Base-by-base conservation (phyloP, 2,113 vertebrate species). In the Apaloderma vittatum region DNA sequence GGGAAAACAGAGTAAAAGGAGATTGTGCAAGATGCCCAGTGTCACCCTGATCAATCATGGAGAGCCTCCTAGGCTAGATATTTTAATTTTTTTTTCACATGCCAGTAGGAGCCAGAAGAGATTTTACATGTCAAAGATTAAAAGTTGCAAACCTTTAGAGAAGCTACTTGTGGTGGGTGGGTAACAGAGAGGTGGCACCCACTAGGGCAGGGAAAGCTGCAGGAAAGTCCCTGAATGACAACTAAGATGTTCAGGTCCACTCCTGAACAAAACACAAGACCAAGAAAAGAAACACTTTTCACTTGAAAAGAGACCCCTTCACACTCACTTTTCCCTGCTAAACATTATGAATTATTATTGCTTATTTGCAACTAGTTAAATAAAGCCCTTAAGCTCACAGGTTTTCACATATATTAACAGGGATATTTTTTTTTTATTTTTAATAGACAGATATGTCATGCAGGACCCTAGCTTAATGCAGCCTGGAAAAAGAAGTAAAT, bases 71-170 rank as follows among this genome's bases (percentile, higher is more conserved):
- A 61, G 54, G 67, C 36, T 23, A 74, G 63, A 58, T 26, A 23
- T 70, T 30, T 55, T 32, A 8, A 4, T 45, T 67, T 34, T 51
- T 40, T 66, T 37, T 46, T 72, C 5, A 16, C 67, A 67, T 37
- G 29, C 29, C 15, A 0, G 32, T 46, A 54, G 59, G 57, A 96
- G 76, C 34, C 80, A 87, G 29, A 80, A 63, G 65, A 89, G 76
- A 61, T 80, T 73, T 86, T 59, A 71, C 55, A 68, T 55, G 43
- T 72, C 80, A 94, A 92, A 82, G 74, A 91, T 75, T 68, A 96
- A 95, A 82, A 90, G 66, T 90, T 95, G 45, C 74, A 90, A 79
- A 49, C 57, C 52, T 73, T 78, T 85, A 94, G 29, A 89, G 80
- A 74, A 88, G 70, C 85, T 68, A 48, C 11, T 82, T 85, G 74